phyloP scores from a whole-genome alignment of 2,797 vertebrate genomes.

The Fundulus diaphanus region DNA sequence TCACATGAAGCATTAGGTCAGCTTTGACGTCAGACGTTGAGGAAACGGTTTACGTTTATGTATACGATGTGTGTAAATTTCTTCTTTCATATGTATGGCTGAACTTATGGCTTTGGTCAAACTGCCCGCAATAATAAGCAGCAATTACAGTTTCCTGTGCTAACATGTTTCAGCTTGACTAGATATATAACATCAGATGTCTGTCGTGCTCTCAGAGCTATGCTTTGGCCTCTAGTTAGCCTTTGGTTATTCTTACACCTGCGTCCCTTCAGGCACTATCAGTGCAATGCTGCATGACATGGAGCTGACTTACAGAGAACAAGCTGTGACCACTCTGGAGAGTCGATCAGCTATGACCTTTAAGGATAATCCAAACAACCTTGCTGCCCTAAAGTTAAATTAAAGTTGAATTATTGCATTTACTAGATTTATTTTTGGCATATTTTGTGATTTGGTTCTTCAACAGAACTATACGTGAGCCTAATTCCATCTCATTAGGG shows the following conservation, averaged over 20 bases:
- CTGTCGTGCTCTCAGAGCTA: constrained; percentile 22
- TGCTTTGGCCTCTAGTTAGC: constrained; percentile 8
- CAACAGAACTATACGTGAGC: constrained; percentile 28
- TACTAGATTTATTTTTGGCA: constrained; percentile 24
- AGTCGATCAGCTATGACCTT: not conserved
- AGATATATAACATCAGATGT: not conserved
- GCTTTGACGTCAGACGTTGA: not conserved
- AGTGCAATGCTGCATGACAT: constrained; percentile 23
- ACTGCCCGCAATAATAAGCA: not conserved
- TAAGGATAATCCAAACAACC: not conserved
- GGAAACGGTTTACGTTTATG: not conserved
- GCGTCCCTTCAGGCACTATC: constrained; percentile 30
- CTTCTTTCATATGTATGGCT: not conserved
- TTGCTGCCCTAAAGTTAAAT: not conserved
- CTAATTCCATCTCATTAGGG: constrained; percentile 54
- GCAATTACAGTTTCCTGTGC: not conserved
- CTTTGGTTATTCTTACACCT: constrained; percentile 2
- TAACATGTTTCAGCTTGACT: constrained; percentile 3
- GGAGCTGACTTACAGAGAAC: not conserved
- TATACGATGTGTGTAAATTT: not conserved
- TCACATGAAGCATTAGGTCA: not conserved
- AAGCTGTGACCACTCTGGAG: not conserved
- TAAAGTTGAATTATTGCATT: not conserved
- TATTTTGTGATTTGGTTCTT: constrained; percentile 29
- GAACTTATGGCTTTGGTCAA: not conserved